phyloP scores from a whole-genome alignment of 2,888 invertebrate genomes.

The Neoitamus cyanurus region DNA sequence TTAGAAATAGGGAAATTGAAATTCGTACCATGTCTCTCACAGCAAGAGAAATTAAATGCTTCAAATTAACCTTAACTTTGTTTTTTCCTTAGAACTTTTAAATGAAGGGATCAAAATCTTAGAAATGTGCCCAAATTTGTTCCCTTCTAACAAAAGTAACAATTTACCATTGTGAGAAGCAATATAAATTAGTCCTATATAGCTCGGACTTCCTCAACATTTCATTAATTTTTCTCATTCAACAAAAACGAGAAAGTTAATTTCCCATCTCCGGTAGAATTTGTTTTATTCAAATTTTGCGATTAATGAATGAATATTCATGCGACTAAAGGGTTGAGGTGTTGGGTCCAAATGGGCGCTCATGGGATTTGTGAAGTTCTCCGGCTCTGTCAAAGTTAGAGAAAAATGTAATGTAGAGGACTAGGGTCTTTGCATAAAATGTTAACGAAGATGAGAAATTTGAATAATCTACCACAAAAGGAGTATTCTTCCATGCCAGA shows the following conservation, averaged over 20 bases:
- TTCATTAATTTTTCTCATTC: constrained; percentile 18
- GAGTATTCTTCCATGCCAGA: not conserved
- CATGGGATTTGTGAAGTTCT: not conserved
- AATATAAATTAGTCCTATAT: not conserved
- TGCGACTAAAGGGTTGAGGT: constrained; percentile 18
- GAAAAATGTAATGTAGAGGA: not conserved
- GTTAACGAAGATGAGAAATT: constrained; percentile 10
- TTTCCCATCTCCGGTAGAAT: constrained; percentile 20
- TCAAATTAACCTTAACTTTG: not conserved
- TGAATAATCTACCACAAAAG: constrained; percentile 7
- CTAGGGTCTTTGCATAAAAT: not conserved
- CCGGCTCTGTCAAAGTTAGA: not conserved
- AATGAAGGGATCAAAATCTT: not conserved
- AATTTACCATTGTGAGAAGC: not conserved
- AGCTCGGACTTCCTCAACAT: not conserved
- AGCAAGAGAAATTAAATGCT: not conserved
- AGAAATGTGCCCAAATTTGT: not conserved
- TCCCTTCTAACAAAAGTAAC: not conserved
- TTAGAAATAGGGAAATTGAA: no score
- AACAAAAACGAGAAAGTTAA: constrained; percentile 23
- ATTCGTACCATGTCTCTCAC: no score
- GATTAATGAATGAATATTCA: constrained; percentile 28
- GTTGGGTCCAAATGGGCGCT: not conserved
- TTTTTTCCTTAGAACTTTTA: no score
- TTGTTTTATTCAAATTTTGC: constrained; percentile 37